Base-by-base conservation (phyloP, 2,888 invertebrate genomes). In the Temnothorax rugatulus region DNA sequence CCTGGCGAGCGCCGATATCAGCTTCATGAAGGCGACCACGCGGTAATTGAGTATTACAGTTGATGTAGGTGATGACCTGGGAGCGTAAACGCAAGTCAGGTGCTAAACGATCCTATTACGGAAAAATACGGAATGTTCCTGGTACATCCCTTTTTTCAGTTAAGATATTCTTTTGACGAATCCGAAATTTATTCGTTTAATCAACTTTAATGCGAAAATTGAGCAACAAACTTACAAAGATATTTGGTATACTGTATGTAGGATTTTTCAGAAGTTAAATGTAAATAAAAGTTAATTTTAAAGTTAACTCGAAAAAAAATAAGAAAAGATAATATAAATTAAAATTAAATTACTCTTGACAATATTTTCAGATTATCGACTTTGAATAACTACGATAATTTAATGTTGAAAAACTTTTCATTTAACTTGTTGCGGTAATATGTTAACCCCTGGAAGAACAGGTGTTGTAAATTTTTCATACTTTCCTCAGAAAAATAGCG, bases 101-200 rank as follows among this genome's bases (percentile, higher is more conserved):
- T 85, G 83, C 73, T 86, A 88, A 90, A 90, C 84, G 88, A 90
- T 84, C 90, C 88, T 88, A 90, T 90, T 90, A 89, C 86, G 81
- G 85, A 88, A 90, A 90, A 90, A 90, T 89, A 88, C 84, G 68
- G 44, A 54, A 4, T 68, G 44, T 7, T 13, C n/a, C 21, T 34
- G 44, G 29, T 29, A 21, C 21, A 29, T 59, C 21, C 0, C 11
- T 11, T 57, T 34, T 77, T n/a, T 4, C 13, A 44, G 0, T 38
- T 34, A 29, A 44, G 1, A 50, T 69, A 63, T 29, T 25, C 21
- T 57, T 59, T 47, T 57, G 21, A 47, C n/a, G 1, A 21, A 34
- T 63, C 21, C 21, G 21, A 0, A 76, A 4, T 52, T 38, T 13
- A 9, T 7, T 34, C 0, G 59, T n/a, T n/a, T n/a, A n/a, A n/a